Evolutionary conservation across 2,888 invertebrate species (phyloP), one percentile per base, ranked within the genome.

Genomic region (Opisthograptis luteolata): DNA sequence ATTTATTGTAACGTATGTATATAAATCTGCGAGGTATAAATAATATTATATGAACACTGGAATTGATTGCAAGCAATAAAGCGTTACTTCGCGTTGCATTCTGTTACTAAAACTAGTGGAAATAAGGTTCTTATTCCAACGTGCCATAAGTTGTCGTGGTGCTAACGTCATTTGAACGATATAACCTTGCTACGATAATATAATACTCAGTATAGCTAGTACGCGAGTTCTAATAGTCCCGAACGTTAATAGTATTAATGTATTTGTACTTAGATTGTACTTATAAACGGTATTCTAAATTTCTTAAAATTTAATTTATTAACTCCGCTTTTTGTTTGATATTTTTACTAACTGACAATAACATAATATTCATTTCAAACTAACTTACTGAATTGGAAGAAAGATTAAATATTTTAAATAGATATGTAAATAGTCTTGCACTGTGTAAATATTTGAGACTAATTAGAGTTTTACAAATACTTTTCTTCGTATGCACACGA

Each of bases 1-100:
- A 31, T 27, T 22, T 9, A 25, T 15, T 14, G 13, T 14, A 25
- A 17, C 24, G 25, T 25, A n/a, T n/a, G n/a, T n/a, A n/a, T n/a
- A n/a, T n/a, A n/a, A n/a, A n/a, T n/a, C n/a, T n/a, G n/a, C n/a
- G n/a, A n/a, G n/a, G 42, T 49, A 25, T 25, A 48, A 25, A 64
- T 65, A n/a, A 64, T 22, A 53, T 55, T 55, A 54, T 58, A 58
- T 43, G 55, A 58, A 58, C 62, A 62, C 68, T 66, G 76, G 75
- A 82, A 78, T 80, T 81, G 79, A 81, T 71, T 73, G 70, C 70
- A 70, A 79, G 79, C 76, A 80, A 79, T 79, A 77, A 70, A 68
- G 66, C 67, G 66, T 25, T 40, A 66, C 39, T 58, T 58, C 64
- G 73, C 66, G 61, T 71, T 72, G 72, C 79, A 73, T 76, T 75